Percentiles rank a stretch among this genome's conserved stretches.
Conservation (phyloP, 1,140 invertebrate genomes). For the Chymomyza costata region DNA sequence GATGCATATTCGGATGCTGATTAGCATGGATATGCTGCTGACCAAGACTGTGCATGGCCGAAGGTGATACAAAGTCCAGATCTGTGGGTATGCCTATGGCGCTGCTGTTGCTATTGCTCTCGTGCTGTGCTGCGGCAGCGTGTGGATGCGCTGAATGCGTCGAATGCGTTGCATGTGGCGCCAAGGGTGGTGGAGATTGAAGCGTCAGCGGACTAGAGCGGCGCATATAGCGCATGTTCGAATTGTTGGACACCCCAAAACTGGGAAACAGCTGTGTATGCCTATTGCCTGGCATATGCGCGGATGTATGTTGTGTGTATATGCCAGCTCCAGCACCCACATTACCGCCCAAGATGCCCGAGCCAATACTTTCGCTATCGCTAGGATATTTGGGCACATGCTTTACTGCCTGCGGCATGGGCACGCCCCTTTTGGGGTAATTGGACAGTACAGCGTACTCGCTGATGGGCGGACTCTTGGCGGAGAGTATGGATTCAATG, state of each 20-base stretch:
- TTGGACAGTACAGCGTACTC: conserved; percentile 40
- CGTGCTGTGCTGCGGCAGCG: conserved; percentile 8
- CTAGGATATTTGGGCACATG: conserved; percentile 79
- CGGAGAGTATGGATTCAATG: conserved; percentile 69
- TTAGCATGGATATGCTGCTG: conserved; percentile 21
- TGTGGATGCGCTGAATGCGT: conserved; percentile 6
- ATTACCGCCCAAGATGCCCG: conserved; percentile 64
- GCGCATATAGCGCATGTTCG: conserved; percentile 53
- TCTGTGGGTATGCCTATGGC: conserved; percentile 62
- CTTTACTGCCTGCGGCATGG: conserved; percentile 73
- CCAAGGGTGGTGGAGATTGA: conserved; percentile 70
- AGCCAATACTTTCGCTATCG: conserved; percentile 79
- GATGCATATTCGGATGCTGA: conserved; percentile 22
- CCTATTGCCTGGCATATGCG: conserved; percentile 41
- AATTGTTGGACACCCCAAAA: conserved; percentile 42
- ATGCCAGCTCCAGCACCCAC: conserved; percentile 18
- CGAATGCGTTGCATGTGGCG: conserved; percentile 16
- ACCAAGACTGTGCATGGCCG: conserved; percentile 19
- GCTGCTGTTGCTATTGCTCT: conserved; percentile 22
- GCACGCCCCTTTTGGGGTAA: conserved; percentile 54
- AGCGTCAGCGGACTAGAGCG: conserved; percentile 78
- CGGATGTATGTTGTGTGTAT: conserved; percentile 11
- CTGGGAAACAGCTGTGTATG: conserved; percentile 68
- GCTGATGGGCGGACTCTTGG: conserved; percentile 66
- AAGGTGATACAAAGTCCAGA: conserved; percentile 47